Evolutionary conservation across 2,113 vertebrate genomes (phyloP).

Genomic region (Rhinogobius similis): DNA sequence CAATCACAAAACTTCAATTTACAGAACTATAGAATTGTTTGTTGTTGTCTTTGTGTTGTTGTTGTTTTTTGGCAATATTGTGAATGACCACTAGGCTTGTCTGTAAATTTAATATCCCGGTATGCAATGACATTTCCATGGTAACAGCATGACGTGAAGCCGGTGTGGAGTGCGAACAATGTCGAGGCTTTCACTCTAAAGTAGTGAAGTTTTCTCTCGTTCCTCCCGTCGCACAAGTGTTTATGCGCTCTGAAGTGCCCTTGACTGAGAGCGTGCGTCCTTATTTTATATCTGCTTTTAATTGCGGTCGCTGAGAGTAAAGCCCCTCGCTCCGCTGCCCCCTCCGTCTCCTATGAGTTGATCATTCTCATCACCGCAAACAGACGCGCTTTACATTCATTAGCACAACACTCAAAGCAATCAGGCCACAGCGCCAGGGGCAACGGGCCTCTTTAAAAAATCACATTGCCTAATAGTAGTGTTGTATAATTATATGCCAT

Average conservation of each 20-base stretch:
- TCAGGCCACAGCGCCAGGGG: constrained; percentile 76
- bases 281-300: constrained; percentile 44
- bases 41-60: too few relatives aligned
- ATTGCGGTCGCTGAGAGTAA: constrained; percentile 46
- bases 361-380: constrained; percentile 72
- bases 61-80: not conserved
- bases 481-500: constrained; percentile 80
- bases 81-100: not conserved
- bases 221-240: not conserved
- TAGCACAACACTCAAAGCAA: constrained; percentile 77
- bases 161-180: not conserved
- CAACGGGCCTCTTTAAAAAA: constrained; percentile 74
- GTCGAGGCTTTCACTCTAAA: not conserved
- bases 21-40: too few relatives aligned
- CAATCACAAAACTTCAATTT: too few relatives aligned
- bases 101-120: not conserved
- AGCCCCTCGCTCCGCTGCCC: constrained; percentile 8
- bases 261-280: constrained; percentile 36
- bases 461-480: constrained; percentile 75
- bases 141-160: constrained; percentile 1
- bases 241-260: constrained; percentile 20
- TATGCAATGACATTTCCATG: not conserved
- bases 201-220: not conserved
- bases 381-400: constrained; percentile 80
- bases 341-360: constrained; percentile 58